Evolutionary conservation across 2,888 invertebrate genomes (phyloP).

Genomic region (Eupithecia pulchellata): DNA sequence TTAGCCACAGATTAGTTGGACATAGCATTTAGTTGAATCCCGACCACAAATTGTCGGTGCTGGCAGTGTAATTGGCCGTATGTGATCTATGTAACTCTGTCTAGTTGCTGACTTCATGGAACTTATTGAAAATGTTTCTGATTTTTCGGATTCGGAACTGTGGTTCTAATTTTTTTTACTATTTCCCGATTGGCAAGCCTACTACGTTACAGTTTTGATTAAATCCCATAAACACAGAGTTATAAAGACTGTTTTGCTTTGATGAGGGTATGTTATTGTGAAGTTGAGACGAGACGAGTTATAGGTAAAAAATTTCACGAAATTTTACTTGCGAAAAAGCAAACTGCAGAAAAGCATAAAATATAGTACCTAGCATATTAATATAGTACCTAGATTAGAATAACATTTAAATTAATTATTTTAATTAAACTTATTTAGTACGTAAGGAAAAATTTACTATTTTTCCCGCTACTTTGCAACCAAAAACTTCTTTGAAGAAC

Average conservation of each 20-base stretch:
- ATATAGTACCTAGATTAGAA: not conserved
- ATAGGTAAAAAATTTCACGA: not conserved
- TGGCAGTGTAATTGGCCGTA: constrained; percentile 40
- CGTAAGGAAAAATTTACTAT: not conserved
- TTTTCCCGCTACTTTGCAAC: not conserved
- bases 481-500: not conserved
- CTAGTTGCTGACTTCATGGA: constrained; percentile 5
- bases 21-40: constrained; percentile 46
- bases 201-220: not conserved
- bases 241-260: not conserved
- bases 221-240: not conserved
- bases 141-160: not conserved
- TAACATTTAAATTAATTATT: not conserved
- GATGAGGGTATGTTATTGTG: too few species aligned
- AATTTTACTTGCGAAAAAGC: not conserved
- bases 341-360: not conserved
- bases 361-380: not conserved
- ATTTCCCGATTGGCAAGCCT: too few species aligned
- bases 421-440: not conserved
- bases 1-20: constrained; percentile 37
- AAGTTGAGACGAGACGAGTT: not conserved
- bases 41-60: constrained; percentile 42
- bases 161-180: too few species aligned
- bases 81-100: constrained; percentile 32
- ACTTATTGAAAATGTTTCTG: constrained; percentile 9